phyloP scores from a whole-genome alignment of 2,888 invertebrate genomes.

The Pollenia angustigena region DNA sequence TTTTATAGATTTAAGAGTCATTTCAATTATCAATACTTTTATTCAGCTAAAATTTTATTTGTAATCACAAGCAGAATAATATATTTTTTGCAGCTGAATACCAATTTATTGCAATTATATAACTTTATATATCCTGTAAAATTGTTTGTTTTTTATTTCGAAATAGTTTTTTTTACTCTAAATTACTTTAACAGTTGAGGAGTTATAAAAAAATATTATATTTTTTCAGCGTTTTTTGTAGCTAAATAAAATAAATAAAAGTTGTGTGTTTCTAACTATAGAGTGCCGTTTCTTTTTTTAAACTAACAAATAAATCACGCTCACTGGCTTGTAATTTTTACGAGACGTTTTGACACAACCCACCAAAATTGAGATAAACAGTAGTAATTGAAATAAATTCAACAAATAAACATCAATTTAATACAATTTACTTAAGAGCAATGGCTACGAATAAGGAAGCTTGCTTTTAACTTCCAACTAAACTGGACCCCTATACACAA shows the following conservation, averaged over 20 bases:
- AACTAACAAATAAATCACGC: conserved; percentile 45
- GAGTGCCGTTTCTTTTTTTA: background rate
- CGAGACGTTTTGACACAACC: background rate
- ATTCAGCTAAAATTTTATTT: background rate
- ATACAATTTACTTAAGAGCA: conserved; percentile 70
- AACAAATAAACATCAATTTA: conserved; percentile 71
- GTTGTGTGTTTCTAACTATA: no score
- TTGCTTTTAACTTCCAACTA: conserved; percentile 43
- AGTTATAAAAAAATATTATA: no score
- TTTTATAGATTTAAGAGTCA: no score
- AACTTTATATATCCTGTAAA: no score
- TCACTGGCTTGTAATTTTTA: background rate
- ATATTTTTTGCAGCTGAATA: conserved; percentile 6
- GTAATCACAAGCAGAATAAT: background rate
- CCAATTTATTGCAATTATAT: no score
- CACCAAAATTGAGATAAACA: conserved; percentile 28
- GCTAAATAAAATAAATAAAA: no score
- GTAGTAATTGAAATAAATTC: conserved; percentile 60
- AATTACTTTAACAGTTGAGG: no score
- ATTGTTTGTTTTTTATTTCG: no score
- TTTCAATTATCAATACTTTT: no score
- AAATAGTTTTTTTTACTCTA: no score
- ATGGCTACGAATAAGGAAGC: conserved; percentile 57
- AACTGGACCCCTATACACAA: background rate
- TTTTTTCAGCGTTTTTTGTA: no score